phyloP scores from a whole-genome alignment of 2,888 invertebrate species.

The Hylaea fasciaria region DNA sequence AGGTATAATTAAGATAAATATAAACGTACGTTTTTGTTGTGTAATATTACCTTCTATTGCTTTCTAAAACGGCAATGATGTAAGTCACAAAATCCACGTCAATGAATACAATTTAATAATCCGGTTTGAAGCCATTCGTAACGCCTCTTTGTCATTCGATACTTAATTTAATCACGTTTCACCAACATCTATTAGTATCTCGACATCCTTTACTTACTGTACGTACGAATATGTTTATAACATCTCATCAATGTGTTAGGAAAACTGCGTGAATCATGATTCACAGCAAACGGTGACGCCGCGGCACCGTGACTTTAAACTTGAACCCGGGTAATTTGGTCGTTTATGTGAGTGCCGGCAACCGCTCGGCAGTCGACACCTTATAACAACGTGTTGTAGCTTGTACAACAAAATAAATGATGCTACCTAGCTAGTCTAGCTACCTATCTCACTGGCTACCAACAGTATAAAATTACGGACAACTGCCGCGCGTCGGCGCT shows the following conservation, averaged over 20 bases:
- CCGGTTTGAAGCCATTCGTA: no score
- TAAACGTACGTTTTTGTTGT: background rate
- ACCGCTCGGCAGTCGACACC: no score
- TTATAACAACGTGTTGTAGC: no score
- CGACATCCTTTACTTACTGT: background rate
- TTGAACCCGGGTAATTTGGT: slow-evolving; percentile 20
- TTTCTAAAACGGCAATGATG: background rate
- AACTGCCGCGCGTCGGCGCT: no score
- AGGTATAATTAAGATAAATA: background rate
- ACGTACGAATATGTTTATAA: background rate
- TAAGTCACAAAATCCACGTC: background rate
- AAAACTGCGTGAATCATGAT: background rate
- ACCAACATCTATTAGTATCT: no score
- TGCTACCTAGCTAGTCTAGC: no score
- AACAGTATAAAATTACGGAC: no score
- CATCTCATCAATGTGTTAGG: background rate
- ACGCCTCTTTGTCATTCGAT: no score
- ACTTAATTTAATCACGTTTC: no score
- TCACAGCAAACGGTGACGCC: background rate
- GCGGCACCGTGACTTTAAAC: slow-evolving; percentile 18
- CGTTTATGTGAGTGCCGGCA: slow-evolving; percentile 17
- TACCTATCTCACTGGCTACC: no score
- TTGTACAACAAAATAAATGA: no score
- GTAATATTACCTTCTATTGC: background rate
- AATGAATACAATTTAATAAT: background rate